Evolutionary conservation across 2,113 vertebrate genomes (phyloP).

Genomic region (Phalacrocorax pelagicus): DNA sequence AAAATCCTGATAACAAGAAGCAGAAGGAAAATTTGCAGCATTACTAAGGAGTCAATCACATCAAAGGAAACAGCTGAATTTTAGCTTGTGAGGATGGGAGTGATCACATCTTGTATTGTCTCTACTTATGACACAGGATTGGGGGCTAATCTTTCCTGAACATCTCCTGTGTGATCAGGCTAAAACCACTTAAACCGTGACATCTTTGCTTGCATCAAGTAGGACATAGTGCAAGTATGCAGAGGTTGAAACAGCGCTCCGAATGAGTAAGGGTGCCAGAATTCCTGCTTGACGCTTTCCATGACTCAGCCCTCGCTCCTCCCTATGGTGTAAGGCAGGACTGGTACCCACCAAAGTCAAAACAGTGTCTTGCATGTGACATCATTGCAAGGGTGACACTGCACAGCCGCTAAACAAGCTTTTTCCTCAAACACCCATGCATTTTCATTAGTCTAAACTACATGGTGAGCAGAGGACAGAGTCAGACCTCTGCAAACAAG

Average conservation of each 20-base stretch:
- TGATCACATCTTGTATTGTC: not conserved
- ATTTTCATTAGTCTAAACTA: not conserved
- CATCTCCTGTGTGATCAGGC: not conserved
- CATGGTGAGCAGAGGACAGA: not conserved
- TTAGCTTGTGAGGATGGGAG: not conserved
- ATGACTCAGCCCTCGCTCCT: not conserved
- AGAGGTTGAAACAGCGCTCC: not conserved
- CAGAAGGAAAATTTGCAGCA: not conserved
- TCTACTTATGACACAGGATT: not conserved
- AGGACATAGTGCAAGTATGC: not conserved
- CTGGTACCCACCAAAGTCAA: not conserved
- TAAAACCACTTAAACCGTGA: not conserved
- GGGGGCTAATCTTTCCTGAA: not conserved
- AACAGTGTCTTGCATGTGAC: not conserved
- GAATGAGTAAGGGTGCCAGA: slow-evolving; percentile 7
- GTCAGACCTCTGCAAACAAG: not conserved
- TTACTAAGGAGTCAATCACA: not conserved
- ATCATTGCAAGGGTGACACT: not conserved
- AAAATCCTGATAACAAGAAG: not conserved
- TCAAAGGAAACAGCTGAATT: not conserved
- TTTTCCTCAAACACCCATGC: not conserved
- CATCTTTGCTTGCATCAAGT: not conserved
- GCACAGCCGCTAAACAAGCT: not conserved
- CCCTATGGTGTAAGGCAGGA: not conserved
- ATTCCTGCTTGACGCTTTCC: not conserved